Evolutionary conservation across 2,888 invertebrate genomes (phyloP).

Genomic region (Euplexia lucipara): DNA sequence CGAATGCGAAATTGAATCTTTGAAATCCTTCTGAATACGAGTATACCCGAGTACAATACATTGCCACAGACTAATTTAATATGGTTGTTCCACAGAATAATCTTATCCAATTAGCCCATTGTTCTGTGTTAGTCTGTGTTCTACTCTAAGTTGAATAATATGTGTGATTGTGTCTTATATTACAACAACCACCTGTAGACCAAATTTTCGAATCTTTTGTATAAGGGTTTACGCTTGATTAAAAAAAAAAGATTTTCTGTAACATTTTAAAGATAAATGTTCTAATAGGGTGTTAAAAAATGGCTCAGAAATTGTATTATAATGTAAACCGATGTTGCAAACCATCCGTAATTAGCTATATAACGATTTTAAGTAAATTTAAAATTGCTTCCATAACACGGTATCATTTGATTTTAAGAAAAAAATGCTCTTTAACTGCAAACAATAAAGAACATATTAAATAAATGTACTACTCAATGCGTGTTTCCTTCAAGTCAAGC

Average conservation of each 20-base stretch:
- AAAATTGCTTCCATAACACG: neutral
- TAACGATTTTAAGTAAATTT: too few species aligned
- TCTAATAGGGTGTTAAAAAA: conserved; percentile 5
- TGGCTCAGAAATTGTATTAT: neutral
- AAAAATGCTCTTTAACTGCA: neutral
- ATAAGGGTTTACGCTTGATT: conserved; percentile 41
- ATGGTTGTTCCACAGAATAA: conserved; percentile 32
- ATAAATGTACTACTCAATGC: neutral
- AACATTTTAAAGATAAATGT: conserved; percentile 6
- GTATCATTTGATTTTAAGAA: neutral
- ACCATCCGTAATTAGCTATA: too few species aligned
- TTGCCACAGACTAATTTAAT: conserved; percentile 48
- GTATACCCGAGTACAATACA: conserved; percentile 39
- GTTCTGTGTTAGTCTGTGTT: conserved; percentile 32
- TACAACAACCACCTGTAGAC: conserved; percentile 45
- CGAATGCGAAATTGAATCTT: conserved; percentile 58
- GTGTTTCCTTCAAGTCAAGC: conserved; percentile 3
- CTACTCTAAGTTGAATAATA: conserved; percentile 28
- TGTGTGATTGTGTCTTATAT: conserved; percentile 34
- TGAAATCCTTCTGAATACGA: conserved; percentile 46
- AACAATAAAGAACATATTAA: neutral
- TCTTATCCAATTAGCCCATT: conserved; percentile 24
- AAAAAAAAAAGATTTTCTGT: conserved; percentile 42
- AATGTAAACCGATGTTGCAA: neutral
- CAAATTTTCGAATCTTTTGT: conserved; percentile 26